Conservation (phyloP, 2,888 invertebrate species). For the Marronus borbonicus region DNA sequence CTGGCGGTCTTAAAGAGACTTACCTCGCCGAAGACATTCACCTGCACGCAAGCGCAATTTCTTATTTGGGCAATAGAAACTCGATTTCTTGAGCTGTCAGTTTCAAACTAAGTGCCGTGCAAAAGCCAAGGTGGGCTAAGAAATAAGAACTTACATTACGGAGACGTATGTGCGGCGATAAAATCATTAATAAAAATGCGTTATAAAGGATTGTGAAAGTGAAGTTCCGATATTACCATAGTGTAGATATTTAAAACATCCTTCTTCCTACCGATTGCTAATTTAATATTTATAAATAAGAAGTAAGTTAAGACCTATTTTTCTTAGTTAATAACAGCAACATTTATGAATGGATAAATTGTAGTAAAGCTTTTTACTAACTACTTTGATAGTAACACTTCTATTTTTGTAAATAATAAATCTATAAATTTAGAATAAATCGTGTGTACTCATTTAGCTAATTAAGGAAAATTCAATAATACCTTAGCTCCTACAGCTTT, state of each 20-base stretch:
- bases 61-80: slow-evolving; percentile 60
- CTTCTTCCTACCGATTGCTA: neutral
- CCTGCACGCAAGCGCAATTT: slow-evolving; percentile 58
- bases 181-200: slow-evolving; percentile 54
- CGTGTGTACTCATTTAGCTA: too few species aligned
- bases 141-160: slow-evolving; percentile 37
- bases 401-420: too few species aligned
- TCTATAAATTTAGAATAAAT: too few species aligned
- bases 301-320: slow-evolving; percentile 21
- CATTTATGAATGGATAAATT: too few species aligned
- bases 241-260: slow-evolving; percentile 48
- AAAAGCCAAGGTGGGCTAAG: slow-evolving; percentile 46
- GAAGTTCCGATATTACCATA: slow-evolving; percentile 40
- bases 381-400: too few species aligned
- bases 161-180: slow-evolving; percentile 45
- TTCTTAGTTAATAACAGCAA: neutral
- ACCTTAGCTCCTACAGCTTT: too few species aligned
- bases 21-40: slow-evolving; percentile 57
- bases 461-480: too few species aligned
- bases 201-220: slow-evolving; percentile 56
- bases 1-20: slow-evolving; percentile 21
- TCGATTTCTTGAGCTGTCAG: slow-evolving; percentile 63
- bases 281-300: slow-evolving; percentile 6
- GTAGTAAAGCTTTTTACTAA: too few species aligned
- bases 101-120: slow-evolving; percentile 62